Evolutionary conservation across 2,888 invertebrate genomes (phyloP).

Genomic region (Pemphredon lugubris): DNA sequence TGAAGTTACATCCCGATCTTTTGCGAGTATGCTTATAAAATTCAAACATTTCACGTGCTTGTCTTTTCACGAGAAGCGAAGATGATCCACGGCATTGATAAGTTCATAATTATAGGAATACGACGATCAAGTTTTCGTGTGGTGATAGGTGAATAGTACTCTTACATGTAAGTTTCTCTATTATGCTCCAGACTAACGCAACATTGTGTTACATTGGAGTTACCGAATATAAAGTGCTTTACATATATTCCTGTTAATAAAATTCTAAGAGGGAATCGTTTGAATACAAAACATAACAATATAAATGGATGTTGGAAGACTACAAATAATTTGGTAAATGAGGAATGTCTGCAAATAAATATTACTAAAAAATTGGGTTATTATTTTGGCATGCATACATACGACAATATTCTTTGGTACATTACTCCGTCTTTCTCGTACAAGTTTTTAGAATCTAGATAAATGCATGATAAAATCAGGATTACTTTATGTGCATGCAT

Average conservation of each 20-base stretch:
- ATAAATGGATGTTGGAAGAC: constrained; percentile 28
- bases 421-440: constrained; percentile 33
- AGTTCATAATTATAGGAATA: constrained; percentile 43
- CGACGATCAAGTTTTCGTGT: constrained; percentile 32
- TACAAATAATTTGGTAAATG: constrained; percentile 40
- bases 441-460: constrained; percentile 7
- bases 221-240: constrained; percentile 38
- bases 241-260: constrained; percentile 33
- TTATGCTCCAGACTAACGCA: constrained; percentile 25
- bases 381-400: constrained; percentile 53
- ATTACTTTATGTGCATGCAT: constrained; percentile 35
- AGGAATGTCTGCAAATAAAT: constrained; percentile 33
- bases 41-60: constrained; percentile 15
- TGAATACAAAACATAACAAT: constrained; percentile 41
- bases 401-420: constrained; percentile 46
- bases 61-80: too few species aligned
- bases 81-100: constrained; percentile 7
- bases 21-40: constrained; percentile 32
- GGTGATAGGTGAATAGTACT: constrained; percentile 13
- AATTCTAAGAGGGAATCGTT: constrained; percentile 44
- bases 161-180: constrained; percentile 40
- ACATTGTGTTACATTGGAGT: constrained; percentile 42
- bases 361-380: constrained; percentile 36
- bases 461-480: constrained; percentile 19
- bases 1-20: constrained; percentile 25